Percentiles rank a stretch among this genome's conserved stretches.
phyloP scores from a whole-genome alignment of 2,888 invertebrate species.

The Lomographa bimaculata region DNA sequence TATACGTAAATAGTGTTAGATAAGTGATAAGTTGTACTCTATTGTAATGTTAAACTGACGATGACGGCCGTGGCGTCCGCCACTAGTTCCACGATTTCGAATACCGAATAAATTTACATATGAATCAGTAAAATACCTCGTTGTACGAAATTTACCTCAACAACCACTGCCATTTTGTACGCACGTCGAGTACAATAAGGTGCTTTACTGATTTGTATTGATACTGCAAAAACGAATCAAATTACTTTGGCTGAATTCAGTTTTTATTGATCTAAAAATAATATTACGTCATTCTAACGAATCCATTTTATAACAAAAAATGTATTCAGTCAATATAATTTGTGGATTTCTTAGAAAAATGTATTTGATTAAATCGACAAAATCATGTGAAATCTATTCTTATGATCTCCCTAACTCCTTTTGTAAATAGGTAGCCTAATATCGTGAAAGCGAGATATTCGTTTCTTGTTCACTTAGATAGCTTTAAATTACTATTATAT shows the following conservation, averaged over 20 bases:
- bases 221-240: slow-evolving; percentile 11
- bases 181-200: slow-evolving; percentile 26
- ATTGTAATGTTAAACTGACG: slow-evolving; percentile 15
- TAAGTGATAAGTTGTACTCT: slow-evolving; percentile 38
- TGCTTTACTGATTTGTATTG: slow-evolving; percentile 39
- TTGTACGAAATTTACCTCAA: slow-evolving; percentile 19
- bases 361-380: slow-evolving; percentile 18
- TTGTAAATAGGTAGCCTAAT: slow-evolving; percentile 32
- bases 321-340: slow-evolving; percentile 18
- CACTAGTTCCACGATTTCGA: slow-evolving; percentile 7
- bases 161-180: slow-evolving; percentile 34
- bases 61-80: slow-evolving; percentile 42
- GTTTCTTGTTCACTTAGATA: slow-evolving; percentile 22
- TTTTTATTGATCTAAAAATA: too few relatives aligned
- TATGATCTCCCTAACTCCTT: slow-evolving; percentile 30
- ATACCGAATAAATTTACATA: too few relatives aligned
- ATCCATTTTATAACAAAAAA: too few relatives aligned
- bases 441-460: slow-evolving; percentile 17
- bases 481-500: neutral
- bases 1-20: slow-evolving; percentile 75
- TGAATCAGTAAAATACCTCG: slow-evolving; percentile 44
- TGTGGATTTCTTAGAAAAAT: too few relatives aligned
- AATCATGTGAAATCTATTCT: slow-evolving; percentile 27
- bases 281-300: too few relatives aligned
- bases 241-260: slow-evolving; percentile 24